Base-by-base conservation (phyloP, 64 coral and sea anemone genomes). In the Astreopora myriophthalma region DNA sequence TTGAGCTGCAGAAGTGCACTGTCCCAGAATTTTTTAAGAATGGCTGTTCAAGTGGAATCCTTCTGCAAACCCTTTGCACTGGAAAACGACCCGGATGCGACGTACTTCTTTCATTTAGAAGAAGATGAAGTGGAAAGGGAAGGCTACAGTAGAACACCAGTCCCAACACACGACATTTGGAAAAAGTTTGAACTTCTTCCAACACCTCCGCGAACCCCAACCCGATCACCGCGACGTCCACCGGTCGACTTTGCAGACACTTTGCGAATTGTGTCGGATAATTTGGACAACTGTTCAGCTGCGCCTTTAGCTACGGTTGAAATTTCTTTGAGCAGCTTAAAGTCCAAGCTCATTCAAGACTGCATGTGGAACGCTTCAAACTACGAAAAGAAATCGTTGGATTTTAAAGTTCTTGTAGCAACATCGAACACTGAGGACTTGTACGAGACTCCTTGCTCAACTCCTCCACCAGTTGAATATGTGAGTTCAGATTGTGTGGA, bases 271-370 rank as follows among this genome's bases (percentile, higher is more conserved):
- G 94, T 99, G 22, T 96, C 97, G 13, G 94, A 99, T 62, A 94
- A 73, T 35, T 80, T 99, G 23, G 97, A 99, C 9, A 90, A 87
- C 69, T 80, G 88, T 51, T 79, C 25, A 34, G 55, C 88, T 52
- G 25, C 80, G 71, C 52, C 84, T 39, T 48, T 82, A 69, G 87
- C 69, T 46, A 75, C 74, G 52, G 87, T 85, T 28, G 85, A 93
- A 79, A 44, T 67, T 48, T 89, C 73, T 55, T 48, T 51, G 28
- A 82, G 76, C 9, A 93, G 87, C 71, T 80, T 99, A 23, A 93
- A 93, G 95, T 99, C 97, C 9, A 99, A 99, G 62, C 86, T 99
- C 85, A 99, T 99, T 84, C 97, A 99, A 70, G 97, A 99, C 74
- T 99, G 97, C 78, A 99, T 99, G 97, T 99, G 97, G 97, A 95